These are phyloP conservation scores for Xiphophorus couchianus DNA, from an alignment of 2,113 vertebrate genomes.

Conservation along the genomic window DNA sequence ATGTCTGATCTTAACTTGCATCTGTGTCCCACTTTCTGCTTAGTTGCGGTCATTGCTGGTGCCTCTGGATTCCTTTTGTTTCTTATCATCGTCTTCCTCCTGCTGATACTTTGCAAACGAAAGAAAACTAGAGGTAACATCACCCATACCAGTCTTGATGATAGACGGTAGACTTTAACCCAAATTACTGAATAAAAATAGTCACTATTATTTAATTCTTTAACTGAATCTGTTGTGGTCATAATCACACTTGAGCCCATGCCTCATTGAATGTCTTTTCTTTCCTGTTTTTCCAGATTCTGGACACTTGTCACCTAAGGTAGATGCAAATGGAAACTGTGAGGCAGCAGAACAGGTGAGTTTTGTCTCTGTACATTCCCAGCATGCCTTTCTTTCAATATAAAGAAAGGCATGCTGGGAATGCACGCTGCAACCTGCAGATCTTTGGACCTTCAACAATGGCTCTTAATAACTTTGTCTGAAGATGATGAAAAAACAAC, in stretches of 20 bases:
- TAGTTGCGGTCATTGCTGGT: conserved; percentile 14
- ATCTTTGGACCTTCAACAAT: too few relatives aligned
- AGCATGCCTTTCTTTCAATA: neutral
- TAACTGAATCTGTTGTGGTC: conserved; percentile 3
- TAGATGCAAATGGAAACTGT: conserved; percentile 70
- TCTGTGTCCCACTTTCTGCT: conserved; percentile 29
- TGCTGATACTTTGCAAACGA: conserved; percentile 18
- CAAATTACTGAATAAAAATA: neutral
- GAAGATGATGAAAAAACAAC: too few relatives aligned
- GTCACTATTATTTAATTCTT: neutral
- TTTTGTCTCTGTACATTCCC: neutral
- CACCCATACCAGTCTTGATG: neutral
- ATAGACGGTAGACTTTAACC: neutral
- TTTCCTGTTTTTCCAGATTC: conserved; percentile 32
- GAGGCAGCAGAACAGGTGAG: conserved; percentile 59
- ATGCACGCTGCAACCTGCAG: neutral
- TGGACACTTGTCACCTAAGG: conserved; percentile 10
- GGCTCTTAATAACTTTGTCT: too few relatives aligned
- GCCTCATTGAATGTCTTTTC: neutral
- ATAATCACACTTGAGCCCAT: neutral
- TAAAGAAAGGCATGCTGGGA: neutral
- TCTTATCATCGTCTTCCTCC: conserved; percentile 14
- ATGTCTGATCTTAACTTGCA: neutral
- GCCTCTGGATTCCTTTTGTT: conserved; percentile 11
- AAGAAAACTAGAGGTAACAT: conserved; percentile 51